Conservation (phyloP, 2,797 vertebrate species). For the Acanthurus tractus region DNA sequence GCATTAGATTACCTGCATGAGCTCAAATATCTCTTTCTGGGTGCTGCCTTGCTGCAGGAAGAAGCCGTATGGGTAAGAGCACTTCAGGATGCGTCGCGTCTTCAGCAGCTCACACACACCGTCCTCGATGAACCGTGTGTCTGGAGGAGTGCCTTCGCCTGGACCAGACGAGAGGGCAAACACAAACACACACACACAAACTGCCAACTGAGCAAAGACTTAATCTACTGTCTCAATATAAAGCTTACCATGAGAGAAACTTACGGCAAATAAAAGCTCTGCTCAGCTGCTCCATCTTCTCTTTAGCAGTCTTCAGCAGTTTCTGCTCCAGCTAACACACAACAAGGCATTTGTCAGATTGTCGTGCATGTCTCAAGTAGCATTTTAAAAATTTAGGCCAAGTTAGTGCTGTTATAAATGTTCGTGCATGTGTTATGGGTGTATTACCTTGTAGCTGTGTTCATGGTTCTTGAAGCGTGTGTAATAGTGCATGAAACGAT, state of each 20-base stretch:
- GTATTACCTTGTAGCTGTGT: constrained; percentile 95
- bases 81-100: constrained; percentile 98
- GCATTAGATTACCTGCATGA: constrained; percentile 93
- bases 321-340: constrained; percentile 93
- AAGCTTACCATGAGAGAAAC: constrained; percentile 55
- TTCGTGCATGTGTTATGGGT: too few species aligned
- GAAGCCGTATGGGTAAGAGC: constrained; percentile 99
- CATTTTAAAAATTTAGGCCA: background rate
- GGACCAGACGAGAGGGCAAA: background rate
- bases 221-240: background rate
- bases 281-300: constrained; percentile 99
- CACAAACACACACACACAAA: background rate
- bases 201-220: background rate
- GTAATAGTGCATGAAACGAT: constrained; percentile 99
- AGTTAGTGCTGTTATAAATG: background rate
- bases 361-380: background rate
- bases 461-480: constrained; percentile 99
- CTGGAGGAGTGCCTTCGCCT: constrained; percentile 95
- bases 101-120: constrained; percentile 97
- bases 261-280: constrained; percentile 95
- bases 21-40: constrained; percentile 99
- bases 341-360: background rate
- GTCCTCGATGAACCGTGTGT: constrained; percentile 99
- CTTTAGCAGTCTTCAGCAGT: constrained; percentile 98
- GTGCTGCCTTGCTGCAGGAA: constrained; percentile 99